Conservation (phyloP, 2,888 invertebrate genomes). For the Crematogaster levior region DNA sequence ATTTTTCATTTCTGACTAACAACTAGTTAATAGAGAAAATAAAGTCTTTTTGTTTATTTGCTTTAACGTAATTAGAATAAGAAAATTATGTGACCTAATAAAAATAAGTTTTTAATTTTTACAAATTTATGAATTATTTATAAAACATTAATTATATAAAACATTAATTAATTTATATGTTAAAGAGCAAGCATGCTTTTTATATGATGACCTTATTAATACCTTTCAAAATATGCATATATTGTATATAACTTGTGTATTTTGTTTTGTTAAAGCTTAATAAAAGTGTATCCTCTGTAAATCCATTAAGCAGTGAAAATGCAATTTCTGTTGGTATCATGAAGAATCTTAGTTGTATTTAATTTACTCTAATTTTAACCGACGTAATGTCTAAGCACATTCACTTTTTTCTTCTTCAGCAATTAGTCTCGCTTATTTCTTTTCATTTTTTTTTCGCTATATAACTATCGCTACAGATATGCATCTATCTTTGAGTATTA, state of each 20-base stretch:
- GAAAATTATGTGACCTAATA: neutral
- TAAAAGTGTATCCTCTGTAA: neutral
- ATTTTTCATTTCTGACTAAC: neutral
- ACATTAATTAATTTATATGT: neutral
- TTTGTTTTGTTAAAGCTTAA: neutral
- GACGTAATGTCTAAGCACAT: slow-evolving; percentile 20
- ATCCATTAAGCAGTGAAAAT: slow-evolving; percentile 15
- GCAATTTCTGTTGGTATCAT: slow-evolving; percentile 9
- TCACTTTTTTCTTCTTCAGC: slow-evolving; percentile 36
- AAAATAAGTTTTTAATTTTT: neutral
- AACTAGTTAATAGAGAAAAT: neutral
- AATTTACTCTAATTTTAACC: slow-evolving; percentile 25
- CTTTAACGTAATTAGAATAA: slow-evolving; percentile 7
- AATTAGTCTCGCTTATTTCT: slow-evolving; percentile 37
- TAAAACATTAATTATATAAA: too few species aligned
- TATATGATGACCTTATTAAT: neutral
- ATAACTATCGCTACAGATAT: neutral
- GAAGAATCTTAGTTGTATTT: slow-evolving; percentile 1
- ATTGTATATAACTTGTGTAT: neutral
- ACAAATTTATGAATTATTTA: neutral
- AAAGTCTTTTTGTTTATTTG: neutral
- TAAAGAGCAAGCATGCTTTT: neutral
- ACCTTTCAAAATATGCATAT: neutral
- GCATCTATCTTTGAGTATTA: slow-evolving; percentile 11
- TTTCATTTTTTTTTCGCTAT: slow-evolving; percentile 23